phyloP scores from a whole-genome alignment of 92 coral and sea anemone genomes.

The Epizoanthus rinbou region DNA sequence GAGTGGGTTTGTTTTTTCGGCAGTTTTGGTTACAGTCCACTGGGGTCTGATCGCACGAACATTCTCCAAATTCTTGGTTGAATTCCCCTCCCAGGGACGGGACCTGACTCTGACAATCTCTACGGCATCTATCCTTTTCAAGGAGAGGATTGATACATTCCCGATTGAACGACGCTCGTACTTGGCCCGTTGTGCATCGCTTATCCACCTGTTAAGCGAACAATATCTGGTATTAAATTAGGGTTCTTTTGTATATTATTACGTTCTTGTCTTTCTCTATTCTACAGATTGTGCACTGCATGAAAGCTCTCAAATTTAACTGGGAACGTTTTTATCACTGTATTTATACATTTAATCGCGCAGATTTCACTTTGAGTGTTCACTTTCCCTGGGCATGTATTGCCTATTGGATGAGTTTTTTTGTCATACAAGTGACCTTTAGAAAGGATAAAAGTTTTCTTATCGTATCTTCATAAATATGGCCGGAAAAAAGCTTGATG shows the following conservation, averaged over 20 bases:
- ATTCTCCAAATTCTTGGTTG: conserved; percentile 57
- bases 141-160: conserved; percentile 58
- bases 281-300: no score
- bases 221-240: not conserved
- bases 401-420: no score
- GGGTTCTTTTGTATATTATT: not conserved
- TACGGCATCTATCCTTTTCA: conserved; percentile 33
- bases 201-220: conserved; percentile 62
- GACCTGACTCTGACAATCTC: conserved; percentile 26
- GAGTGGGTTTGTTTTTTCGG: conserved; percentile 53
- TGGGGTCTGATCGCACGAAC: conserved; percentile 61
- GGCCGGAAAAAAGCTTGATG: no score
- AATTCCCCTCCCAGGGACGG: conserved; percentile 39
- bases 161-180: conserved; percentile 68
- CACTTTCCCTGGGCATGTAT: no score
- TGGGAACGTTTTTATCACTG: no score
- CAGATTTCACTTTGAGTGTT: no score
- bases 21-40: conserved; percentile 64
- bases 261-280: no score
- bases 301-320: no score
- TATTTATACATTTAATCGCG: no score
- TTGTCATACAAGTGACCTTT: no score
- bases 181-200: conserved; percentile 73
- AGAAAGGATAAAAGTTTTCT: no score
- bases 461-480: no score